Base-by-base conservation (phyloP, 2,888 invertebrate species). In the Quadroppia sp. region DNA sequence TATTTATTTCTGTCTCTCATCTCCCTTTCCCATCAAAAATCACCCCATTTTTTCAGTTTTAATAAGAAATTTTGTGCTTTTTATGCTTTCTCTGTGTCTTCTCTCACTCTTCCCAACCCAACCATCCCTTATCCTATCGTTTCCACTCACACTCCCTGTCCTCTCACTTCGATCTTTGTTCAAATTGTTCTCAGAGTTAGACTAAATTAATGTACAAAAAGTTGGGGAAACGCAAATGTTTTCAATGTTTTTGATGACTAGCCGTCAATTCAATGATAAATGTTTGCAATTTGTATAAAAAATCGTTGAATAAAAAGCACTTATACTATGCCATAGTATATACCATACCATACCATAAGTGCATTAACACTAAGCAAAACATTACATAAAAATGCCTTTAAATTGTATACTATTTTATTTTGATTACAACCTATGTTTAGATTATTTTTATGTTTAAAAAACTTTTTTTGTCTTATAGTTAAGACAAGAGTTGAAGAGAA, bases 231-330 rank as follows among this genome's bases (percentile, higher is more conserved):
- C 59, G 59, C 59, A 59, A 59, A 59, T 30, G 59, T 59, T 59
- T 59, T 59, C 59, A 30, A 59, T 59, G 15, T 28, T 59, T 17
- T 30, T 59, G 28, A 28, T 59, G 30, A 6, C 20, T 50, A 20
- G 13, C 28, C 59, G 59, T 59, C 59, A 59, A 59, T 59, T n/a
- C 50, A 30, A 9, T 59, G 59, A 59, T 59, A 59, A 59, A 59
- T 59, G 59, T 13, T 17, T 59, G 3, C 59, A 59, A 59, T 59
- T 59, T 59, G 30, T 59, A 30, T 30, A 30, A 59, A 25, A 36
- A 17, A 13, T 50, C 20, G 3, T 50, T 50, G 2, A 11, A n/a
- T 50, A 6, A 2, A 6, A 2, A 6, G 13, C 45, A 17, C n/a
- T 23, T 7, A n/a, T 23, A 4, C 11, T 50, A 2, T 50, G 2